Evolutionary conservation across 2,888 invertebrate genomes (phyloP), one percentile per base, ranked within the genome.

Genomic region (Xestoiulus laeticollis): DNA sequence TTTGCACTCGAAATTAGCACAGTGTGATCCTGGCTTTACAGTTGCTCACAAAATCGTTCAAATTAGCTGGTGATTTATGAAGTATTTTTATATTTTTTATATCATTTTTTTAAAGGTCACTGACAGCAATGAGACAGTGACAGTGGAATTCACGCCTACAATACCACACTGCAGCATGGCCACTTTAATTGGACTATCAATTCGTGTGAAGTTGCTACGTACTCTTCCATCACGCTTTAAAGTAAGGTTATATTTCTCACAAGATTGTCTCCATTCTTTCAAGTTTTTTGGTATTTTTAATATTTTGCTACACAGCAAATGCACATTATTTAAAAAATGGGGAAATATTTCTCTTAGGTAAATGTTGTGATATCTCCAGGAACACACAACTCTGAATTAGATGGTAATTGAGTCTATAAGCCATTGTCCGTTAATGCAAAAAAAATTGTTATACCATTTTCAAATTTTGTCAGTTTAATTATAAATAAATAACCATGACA

Each of bases 161-260:
- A 99, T 99, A 90, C 99, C 99, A 0, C 99, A 99, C 91, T 99
- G 99, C 91, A 98, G 98, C 90, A 98, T 99, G 98, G 99, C 99
- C 1, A 98, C 99, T 0, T 92, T 99, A 59, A 98, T 94, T 90
- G 97, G 99, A 1, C 93, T 99, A 0, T 97, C 98, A 0, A 98
- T 99, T 90, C 93, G 97, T 84, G 98, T 99, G 0, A 97, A 98
- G 91, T 93, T 99, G 8, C 93, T 98, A 33, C 93, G 99, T 89
- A 95, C 96, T 0, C 92, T 98, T 6, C 98, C 98, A 0, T 93
- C 95, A 12, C 94, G 96, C 83, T 91, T 90, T 85, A 91, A 91
- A 86, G 90, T 91, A 89, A 90, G 82, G 2, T 14, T 82, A 82
- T 82, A 16, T 82, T 82, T n/a, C n/a, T n/a, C n/a, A n/a, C n/a